Percentiles rank a stretch among this genome's conserved stretches.
Conservation (phyloP, 2,113 vertebrate genomes). For the Oceanites oceanicus region DNA sequence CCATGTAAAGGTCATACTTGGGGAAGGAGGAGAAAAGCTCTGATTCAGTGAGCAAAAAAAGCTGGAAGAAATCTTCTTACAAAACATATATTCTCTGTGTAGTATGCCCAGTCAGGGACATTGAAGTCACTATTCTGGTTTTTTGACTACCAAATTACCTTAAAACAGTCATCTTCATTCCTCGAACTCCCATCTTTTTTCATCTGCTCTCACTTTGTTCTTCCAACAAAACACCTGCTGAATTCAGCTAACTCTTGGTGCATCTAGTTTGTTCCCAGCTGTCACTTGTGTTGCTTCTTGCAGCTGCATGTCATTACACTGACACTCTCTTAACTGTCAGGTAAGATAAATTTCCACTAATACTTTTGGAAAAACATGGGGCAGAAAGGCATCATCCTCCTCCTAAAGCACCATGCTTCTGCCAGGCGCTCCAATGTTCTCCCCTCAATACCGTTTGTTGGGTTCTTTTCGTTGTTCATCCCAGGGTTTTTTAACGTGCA, state of each 20-base stretch:
- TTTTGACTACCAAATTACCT: neutral
- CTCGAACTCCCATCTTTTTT: neutral
- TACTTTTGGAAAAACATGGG: neutral
- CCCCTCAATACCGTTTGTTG: accelerated
- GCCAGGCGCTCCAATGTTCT: accelerated
- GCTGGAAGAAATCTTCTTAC: neutral
- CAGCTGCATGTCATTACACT: neutral
- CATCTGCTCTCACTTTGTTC: neutral
- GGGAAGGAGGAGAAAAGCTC: neutral
- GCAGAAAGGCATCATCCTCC: neutral
- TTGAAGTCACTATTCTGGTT: neutral
- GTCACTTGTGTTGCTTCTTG: neutral
- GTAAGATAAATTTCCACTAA: neutral
- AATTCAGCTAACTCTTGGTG: neutral
- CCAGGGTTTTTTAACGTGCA: neutral
- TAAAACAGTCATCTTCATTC: neutral
- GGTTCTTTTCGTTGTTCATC: neutral
- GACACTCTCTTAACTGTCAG: neutral
- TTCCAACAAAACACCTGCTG: neutral
- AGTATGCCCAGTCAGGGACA: neutral
- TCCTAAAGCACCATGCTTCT: accelerated
- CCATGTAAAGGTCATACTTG: neutral
- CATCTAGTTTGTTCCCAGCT: neutral
- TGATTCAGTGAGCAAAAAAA: neutral
- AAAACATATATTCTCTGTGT: neutral